A percentile compares a stretch with the other conserved stretches of the same genome.
Conservation (phyloP, 2,888 invertebrate genomes). For the Resseliella maxima region DNA sequence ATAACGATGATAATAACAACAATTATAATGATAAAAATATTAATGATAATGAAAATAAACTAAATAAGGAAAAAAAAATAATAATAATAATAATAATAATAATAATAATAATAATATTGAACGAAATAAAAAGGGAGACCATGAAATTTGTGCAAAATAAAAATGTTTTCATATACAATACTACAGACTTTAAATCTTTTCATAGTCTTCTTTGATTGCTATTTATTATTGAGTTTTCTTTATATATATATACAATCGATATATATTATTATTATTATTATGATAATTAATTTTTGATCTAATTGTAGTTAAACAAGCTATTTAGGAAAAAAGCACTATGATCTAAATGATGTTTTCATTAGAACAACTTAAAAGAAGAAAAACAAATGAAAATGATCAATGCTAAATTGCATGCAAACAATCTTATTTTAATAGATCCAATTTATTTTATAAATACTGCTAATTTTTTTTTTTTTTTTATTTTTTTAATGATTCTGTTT, state of each 20-base stretch:
- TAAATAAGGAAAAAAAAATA: no score
- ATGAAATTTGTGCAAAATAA: conserved; percentile 1
- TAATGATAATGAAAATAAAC: no score
- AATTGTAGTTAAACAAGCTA: background rate
- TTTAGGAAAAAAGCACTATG: background rate
- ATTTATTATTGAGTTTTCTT: background rate
- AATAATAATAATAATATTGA: no score
- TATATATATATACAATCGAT: background rate
- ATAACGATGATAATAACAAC: no score
- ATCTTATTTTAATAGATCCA: background rate
- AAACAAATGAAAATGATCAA: background rate
- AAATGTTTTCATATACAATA: conserved; percentile 22
- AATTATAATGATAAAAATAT: no score
- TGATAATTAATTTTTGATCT: background rate
- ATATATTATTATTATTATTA: background rate
- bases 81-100: no score
- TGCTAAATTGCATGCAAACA: background rate
- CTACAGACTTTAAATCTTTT: conserved; percentile 1
- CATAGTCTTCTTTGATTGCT: background rate
- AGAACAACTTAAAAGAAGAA: background rate
- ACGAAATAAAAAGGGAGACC: background rate
- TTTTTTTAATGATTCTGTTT: background rate
- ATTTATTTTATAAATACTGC: background rate
- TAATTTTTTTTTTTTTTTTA: background rate
- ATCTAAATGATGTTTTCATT: background rate